Evolutionary conservation across 2,888 invertebrate species (phyloP), one percentile per base, ranked within the genome.

Genomic region (Danaus chrysippus): DNA sequence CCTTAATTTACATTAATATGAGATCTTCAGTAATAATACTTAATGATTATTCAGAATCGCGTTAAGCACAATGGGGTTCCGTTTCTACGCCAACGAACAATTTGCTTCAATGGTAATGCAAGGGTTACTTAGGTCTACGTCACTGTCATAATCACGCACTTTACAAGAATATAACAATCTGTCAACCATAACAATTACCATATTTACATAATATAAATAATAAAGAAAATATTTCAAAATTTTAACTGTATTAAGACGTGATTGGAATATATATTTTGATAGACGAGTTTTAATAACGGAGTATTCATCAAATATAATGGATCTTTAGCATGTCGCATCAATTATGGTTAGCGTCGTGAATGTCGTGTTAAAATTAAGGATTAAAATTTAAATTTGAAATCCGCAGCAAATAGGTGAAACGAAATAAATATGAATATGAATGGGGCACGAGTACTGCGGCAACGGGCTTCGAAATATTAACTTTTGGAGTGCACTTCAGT

Each of bases 401-500:
- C 80, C 76, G 77, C 76, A 80, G 84, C 84, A 85, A 83, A 82
- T 87, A 85, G 86, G 86, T 88, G 84, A 83, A 88, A 85, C 83
- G 88, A 87, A 88, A 87, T 88, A 89, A 91, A 91, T 91, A 91
- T 91, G 91, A 91, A 91, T 91, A 91, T 91, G 91, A 91, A 91
- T 91, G 82, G 85, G 72, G 81, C 84, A 84, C 82, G 83, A 86
- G 86, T 80, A 78, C 81, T 76, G 73, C 75, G 73, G 78, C 81
- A 81, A 82, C 83, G 84, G 86, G 83, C 83, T 84, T 80, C 82
- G 82, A 89, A 88, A 87, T 89, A 88, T 89, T 89, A 89, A 89
- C 84, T 87, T 88, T 86, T 87, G 76, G 79, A 90, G 89, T 82
- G 83, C 79, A 72, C 84, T 82, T 73, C 69, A 54, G 58, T 46